Conservation (phyloP, 2,888 invertebrate genomes). For the Erebia aethiops region DNA sequence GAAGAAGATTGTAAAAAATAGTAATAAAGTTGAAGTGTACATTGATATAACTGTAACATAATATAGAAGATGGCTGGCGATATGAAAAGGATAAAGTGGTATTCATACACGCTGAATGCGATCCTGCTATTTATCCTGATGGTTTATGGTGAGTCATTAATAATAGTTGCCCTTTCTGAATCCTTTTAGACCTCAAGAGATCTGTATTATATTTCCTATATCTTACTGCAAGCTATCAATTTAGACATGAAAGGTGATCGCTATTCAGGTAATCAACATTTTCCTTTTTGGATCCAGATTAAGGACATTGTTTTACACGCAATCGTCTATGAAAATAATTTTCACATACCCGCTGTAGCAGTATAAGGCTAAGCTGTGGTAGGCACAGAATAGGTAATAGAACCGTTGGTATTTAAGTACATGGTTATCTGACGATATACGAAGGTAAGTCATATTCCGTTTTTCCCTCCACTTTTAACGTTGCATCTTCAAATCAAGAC, state of each 20-base stretch:
- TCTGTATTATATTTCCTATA: not conserved
- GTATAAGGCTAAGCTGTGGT: too few species aligned
- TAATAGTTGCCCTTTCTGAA: slow-evolving; percentile 5
- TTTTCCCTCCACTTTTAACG: too few species aligned
- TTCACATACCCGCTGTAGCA: too few species aligned
- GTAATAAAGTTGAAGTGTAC: slow-evolving; percentile 45
- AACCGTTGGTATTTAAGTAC: too few species aligned
- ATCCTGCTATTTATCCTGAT: slow-evolving; percentile 68
- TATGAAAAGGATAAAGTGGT: slow-evolving; percentile 67
- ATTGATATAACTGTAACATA: slow-evolving; percentile 43
- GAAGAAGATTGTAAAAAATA: slow-evolving; percentile 60
- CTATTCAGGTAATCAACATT: not conserved
- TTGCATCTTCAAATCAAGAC: too few species aligned
- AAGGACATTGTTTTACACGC: too few species aligned
- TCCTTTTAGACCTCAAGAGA: slow-evolving; percentile 15
- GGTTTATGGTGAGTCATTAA: slow-evolving; percentile 72
- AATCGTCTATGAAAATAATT: too few species aligned
- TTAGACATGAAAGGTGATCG: not conserved
- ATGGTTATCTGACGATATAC: too few species aligned
- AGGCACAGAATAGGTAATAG: too few species aligned
- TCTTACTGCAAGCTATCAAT: slow-evolving; percentile 7
- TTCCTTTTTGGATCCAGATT: not conserved
- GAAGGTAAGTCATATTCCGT: too few species aligned
- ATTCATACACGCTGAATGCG: slow-evolving; percentile 72
- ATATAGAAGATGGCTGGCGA: slow-evolving; percentile 65